These are phyloP conservation scores for Ecliptopera silaceata DNA, from an alignment of 2,888 invertebrate species.

Conservation along the genomic window DNA sequence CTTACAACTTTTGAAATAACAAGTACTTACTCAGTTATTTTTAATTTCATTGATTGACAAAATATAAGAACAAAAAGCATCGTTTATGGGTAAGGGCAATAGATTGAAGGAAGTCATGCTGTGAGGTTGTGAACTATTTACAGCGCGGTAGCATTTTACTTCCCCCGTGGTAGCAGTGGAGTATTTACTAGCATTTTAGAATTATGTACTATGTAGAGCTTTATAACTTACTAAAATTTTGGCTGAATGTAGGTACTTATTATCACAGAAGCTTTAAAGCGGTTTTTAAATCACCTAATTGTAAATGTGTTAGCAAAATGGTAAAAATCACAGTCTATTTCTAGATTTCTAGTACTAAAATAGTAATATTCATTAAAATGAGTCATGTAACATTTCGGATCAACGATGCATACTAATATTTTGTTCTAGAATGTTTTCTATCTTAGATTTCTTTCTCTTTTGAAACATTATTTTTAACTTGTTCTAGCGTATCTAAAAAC, in stretches of 20 bases:
- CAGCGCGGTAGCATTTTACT: neutral
- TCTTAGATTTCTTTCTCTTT: constrained; percentile 11
- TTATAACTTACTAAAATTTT: too few relatives aligned
- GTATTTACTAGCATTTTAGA: neutral
- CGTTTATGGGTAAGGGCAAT: constrained; percentile 4
- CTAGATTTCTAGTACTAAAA: neutral
- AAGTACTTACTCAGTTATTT: too few relatives aligned
- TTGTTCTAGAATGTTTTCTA: constrained; percentile 5
- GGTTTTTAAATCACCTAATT: too few relatives aligned
- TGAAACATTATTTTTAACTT: constrained; percentile 3
- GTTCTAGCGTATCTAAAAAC: constrained; percentile 27
- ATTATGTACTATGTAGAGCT: too few relatives aligned
- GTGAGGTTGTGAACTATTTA: constrained; percentile 21
- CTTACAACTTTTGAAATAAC: too few relatives aligned
- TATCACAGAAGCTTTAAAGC: too few relatives aligned
- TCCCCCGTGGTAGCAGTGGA: neutral
- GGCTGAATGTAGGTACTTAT: too few relatives aligned
- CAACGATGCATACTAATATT: neutral
- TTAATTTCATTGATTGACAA: too few relatives aligned
- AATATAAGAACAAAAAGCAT: neutral
- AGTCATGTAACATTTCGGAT: neutral
- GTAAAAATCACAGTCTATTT: too few relatives aligned
- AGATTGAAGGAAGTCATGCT: constrained; percentile 22
- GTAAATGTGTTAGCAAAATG: too few relatives aligned
- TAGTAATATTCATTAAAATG: neutral